Evolutionary conservation across 2,113 vertebrate genomes (phyloP), one percentile per base, ranked within the genome.

Genomic region (Gallinago jamesoni): DNA sequence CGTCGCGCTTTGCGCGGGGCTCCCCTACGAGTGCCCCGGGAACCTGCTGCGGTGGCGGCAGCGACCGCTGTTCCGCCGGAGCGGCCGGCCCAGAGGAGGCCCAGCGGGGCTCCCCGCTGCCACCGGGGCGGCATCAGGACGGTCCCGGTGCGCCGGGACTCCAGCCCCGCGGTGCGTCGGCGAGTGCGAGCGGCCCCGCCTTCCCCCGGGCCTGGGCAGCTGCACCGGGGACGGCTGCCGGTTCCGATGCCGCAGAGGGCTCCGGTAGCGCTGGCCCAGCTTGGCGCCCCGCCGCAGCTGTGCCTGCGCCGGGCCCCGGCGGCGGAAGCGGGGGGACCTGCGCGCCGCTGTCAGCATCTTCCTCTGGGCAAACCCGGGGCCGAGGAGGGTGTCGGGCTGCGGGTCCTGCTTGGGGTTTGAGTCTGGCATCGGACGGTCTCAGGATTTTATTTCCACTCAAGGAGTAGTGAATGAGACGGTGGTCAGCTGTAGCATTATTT

Each of bases 381-480:
- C 10, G 0, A 0, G 2, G 8, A 1, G 21, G 5, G 15, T 4
- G 7, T 5, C 12, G 0, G 77, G 27, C 67, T 9, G 76, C 28
- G 24, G 63, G 31, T 6, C 4, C 66, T 33, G 27, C 41, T 4
- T 13, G 2, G 28, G 10, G 2, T 25, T 22, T 10, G 50, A 3
- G 1, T 1, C 15, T 3, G 8, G 30, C 53, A 1, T 23, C 27
- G 0, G 12, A 6, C 37, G 3, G 37, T 35, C 39, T 53, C 56
- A 7, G 37, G 43, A 22, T 10, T 53, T 43, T 39, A 10, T 41
- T 82, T 74, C 12, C 52, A 3, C 10, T 33, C 22, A 6, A 16
- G 31, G 55, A 72, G 10, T 2, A 33, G 30, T 22, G 55, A 9
- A 14, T 48, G 4, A 28, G 50, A 22, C 8, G 50, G 11, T 56